These are phyloP conservation scores for Elegia similella DNA, from an alignment of 2,888 invertebrate genomes.

Conservation along the genomic window DNA sequence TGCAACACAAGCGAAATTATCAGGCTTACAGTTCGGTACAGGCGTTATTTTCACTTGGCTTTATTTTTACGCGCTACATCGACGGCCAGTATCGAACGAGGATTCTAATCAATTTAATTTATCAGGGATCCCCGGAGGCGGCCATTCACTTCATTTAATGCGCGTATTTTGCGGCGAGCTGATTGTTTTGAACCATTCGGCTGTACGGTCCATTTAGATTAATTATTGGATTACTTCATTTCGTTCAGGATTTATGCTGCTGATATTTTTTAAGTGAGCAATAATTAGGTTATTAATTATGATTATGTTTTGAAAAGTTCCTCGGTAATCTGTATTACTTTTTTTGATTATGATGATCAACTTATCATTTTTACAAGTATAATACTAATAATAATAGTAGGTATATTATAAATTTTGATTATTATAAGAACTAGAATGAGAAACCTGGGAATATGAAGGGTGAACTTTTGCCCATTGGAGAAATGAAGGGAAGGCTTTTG, in stretches of 20 bases:
- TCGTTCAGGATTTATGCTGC: slow-evolving; percentile 63
- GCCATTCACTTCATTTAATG: slow-evolving; percentile 82
- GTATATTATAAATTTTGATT: too few species aligned
- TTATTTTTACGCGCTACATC: slow-evolving; percentile 76
- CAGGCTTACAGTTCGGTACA: slow-evolving; percentile 45
- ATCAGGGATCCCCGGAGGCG: slow-evolving; percentile 79
- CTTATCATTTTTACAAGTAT: too few species aligned
- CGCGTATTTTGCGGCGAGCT: slow-evolving; percentile 81
- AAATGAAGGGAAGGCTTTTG: too few species aligned
- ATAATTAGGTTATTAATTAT: slow-evolving; percentile 6
- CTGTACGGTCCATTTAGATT: slow-evolving; percentile 81
- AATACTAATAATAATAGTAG: too few species aligned
- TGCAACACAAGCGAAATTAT: slow-evolving; percentile 38
- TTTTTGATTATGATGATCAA: too few species aligned
- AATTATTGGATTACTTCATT: slow-evolving; percentile 82
- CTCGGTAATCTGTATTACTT: too few species aligned
- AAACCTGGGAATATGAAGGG: too few species aligned
- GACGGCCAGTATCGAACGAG: slow-evolving; percentile 70
- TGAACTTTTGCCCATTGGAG: too few species aligned
- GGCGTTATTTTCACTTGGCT: slow-evolving; percentile 70
- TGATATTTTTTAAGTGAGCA: slow-evolving; percentile 1
- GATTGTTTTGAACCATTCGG: slow-evolving; percentile 82
- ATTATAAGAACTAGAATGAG: too few species aligned
- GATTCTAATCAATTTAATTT: slow-evolving; percentile 82
- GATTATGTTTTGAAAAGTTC: background rate